Percentiles rank a stretch among this genome's conserved stretches.
These are phyloP conservation scores for Alethe castanea DNA, from an alignment of 2,113 vertebrate species.

Conservation along the genomic window DNA sequence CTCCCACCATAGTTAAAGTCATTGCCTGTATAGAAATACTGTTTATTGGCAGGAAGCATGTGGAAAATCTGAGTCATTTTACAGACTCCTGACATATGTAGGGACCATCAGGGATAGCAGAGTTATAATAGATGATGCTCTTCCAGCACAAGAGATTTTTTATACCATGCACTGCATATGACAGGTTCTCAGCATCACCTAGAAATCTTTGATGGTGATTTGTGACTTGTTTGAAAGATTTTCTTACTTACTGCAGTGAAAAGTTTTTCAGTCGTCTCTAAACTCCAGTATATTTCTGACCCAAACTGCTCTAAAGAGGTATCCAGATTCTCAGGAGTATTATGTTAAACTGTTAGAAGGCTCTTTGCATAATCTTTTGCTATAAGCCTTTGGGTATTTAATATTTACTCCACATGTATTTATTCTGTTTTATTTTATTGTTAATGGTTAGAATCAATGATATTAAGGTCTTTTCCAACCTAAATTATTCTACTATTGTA, in stretches of 20 bases:
- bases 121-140: background rate
- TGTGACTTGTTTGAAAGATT: background rate
- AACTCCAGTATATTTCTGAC: background rate
- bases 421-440: background rate
- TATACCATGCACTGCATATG: background rate
- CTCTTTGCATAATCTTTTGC: background rate
- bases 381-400: background rate
- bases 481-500: background rate
- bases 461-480: background rate
- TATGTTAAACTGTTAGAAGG: fast-evolving
- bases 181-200: background rate
- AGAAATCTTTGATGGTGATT: background rate
- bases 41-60: background rate
- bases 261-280: background rate
- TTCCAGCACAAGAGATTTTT: background rate
- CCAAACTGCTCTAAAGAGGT: background rate
- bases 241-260: background rate
- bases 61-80: background rate
- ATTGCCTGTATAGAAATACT: background rate
- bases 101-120: background rate
- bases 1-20: background rate
- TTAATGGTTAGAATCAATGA: background rate
- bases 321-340: background rate
- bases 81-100: background rate
- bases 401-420: background rate